Base-by-base conservation (phyloP, 2,888 invertebrate species). In the Argynnis bischoffii region DNA sequence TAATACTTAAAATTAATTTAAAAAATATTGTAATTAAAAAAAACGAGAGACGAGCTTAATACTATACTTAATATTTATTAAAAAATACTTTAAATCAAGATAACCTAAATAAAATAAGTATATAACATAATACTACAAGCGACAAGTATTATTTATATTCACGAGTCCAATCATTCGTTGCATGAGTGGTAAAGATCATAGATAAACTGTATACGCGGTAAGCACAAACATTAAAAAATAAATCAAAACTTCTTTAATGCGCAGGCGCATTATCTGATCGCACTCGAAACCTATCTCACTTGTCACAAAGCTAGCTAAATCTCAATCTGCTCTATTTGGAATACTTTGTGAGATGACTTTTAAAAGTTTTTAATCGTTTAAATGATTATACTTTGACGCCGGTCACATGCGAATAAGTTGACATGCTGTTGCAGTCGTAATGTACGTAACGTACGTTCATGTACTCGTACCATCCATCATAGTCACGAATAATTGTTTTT, bases 111-210 rank as follows among this genome's bases (percentile, higher is more conserved):
- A 14, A 41, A 41, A 46, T 16, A 56, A 18, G 3, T 4, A 11
- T 31, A 31, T 5, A 31, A 21, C 1, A 67, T 61, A 72, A 72
- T 75, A 74, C 63, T 6, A 66, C 73, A 76, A 70, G 26, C 59
- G 46, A 35, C 18, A 55, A 70, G n/a, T 35, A 56, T 67, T 69
- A 65, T 65, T 55, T 55, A 78, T 74, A 77, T 79, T 74, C 75
- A 67, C 76, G 61, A 70, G 63, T 73, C 74, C 77, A 77, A 78
- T 78, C 77, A 76, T 73, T 76, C 75, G 75, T 74, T 73, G 73
- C 72, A 73, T 75, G 80, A 79, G 78, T 77, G 76, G 77, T 73
- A 72, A 61, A 75, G 80, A 79, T 80, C 48, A 46, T 35, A 67
- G 72, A 73, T 73, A 71, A 51, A 64, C 69, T 69, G 69, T 26